Evolutionary conservation across 2,888 invertebrate species (phyloP).

Genomic region (Timandra comae): DNA sequence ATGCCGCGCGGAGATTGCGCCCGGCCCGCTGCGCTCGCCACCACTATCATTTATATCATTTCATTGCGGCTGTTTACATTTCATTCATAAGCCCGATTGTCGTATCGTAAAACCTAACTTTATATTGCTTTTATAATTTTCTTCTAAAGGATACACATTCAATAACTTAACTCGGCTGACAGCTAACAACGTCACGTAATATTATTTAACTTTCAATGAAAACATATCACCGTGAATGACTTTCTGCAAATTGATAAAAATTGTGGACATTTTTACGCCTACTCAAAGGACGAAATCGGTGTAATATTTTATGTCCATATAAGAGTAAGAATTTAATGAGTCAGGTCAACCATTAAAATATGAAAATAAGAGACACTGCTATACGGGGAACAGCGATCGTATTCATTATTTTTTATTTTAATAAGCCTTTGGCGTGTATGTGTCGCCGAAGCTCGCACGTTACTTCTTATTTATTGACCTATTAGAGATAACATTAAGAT

Average conservation of each 20-base stretch:
- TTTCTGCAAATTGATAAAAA: conserved; percentile 15
- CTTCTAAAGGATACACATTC: conserved; percentile 10
- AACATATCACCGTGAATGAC: neutral
- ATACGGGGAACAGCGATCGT: conserved; percentile 57
- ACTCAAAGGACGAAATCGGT: conserved; percentile 13
- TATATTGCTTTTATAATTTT: conserved; percentile 35
- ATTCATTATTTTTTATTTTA: conserved; percentile 66
- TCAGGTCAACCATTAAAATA: conserved; percentile 47
- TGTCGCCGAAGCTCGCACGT: conserved; percentile 75
- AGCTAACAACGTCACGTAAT: neutral
- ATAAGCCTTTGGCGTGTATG: conserved; percentile 64
- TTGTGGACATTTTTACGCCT: conserved; percentile 16
- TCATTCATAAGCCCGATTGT: conserved; percentile 65
- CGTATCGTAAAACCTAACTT: conserved; percentile 46
- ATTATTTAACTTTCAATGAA: neutral
- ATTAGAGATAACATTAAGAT: conserved; percentile 77
- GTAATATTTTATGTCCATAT: conserved; percentile 22
- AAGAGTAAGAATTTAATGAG: conserved; percentile 36
- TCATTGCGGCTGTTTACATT: conserved; percentile 72
- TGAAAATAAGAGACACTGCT: conserved; percentile 53
- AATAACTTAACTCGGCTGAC: conserved; percentile 5
- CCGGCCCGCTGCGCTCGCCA: conserved; percentile 33
- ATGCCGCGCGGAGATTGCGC: conserved; percentile 65
- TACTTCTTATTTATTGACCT: conserved; percentile 75
- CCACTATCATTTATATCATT: conserved; percentile 68